These are phyloP conservation scores for Heterocephalus glaber DNA, from an alignment of 2,113 vertebrate genomes.

Conservation along the genomic window DNA sequence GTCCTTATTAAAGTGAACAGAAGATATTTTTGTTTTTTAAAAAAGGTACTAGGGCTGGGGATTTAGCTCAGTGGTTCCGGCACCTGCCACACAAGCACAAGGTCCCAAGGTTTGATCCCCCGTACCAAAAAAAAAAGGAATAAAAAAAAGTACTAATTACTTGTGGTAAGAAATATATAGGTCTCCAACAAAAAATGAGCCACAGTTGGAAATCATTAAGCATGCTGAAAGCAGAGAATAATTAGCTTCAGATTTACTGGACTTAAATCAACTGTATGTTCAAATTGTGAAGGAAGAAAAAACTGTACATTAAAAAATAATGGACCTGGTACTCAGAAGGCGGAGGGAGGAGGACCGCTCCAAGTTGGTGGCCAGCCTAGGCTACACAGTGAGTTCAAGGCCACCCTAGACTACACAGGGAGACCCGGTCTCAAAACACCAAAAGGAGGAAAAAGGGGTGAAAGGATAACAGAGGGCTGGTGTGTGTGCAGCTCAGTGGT, in stretches of 20 bases:
- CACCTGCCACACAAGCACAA: too few relatives aligned
- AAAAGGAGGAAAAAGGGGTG: background rate
- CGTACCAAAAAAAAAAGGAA: too few relatives aligned
- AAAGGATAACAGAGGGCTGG: background rate
- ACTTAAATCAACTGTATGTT: background rate
- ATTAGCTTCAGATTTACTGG: background rate
- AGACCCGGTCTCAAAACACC: background rate
- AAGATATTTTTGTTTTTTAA: background rate
- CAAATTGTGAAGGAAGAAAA: background rate
- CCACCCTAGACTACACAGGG: background rate
- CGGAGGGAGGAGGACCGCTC: background rate
- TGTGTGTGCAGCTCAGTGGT: background rate
- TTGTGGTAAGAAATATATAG: constrained; percentile 26
- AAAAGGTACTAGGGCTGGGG: too few relatives aligned
- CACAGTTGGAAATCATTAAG: background rate
- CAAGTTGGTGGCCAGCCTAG: background rate
- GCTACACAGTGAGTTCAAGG: background rate
- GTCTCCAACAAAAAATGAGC: constrained; percentile 37
- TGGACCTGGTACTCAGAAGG: background rate
- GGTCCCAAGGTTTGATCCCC: too few relatives aligned
- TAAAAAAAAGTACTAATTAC: background rate
- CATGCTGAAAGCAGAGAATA: background rate
- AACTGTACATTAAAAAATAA: constrained; percentile 6
- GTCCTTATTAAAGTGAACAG: background rate
- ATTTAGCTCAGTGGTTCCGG: too few relatives aligned